These are phyloP conservation scores for Coregonus clupeaformis DNA, from an alignment of 2,113 vertebrate species.

Conservation along the genomic window DNA sequence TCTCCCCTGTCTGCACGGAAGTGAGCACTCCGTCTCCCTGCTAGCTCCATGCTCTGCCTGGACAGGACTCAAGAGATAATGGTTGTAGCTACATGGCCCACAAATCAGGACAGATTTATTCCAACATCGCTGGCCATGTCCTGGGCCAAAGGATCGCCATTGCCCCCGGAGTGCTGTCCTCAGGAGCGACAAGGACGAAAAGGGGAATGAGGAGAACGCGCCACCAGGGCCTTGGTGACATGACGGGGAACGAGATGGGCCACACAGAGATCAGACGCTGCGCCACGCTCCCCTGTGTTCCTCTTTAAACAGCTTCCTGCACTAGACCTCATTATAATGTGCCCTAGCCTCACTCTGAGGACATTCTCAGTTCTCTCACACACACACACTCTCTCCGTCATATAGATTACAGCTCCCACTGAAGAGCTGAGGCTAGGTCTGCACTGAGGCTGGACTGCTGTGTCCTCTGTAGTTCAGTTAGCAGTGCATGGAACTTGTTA, in stretches of 20 bases:
- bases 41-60: not conserved
- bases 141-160: conserved; percentile 25
- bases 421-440: not conserved
- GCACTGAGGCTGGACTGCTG: too few species aligned
- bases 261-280: not conserved
- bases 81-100: conserved; percentile 13
- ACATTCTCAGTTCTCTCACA: conserved; percentile 2
- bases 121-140: conserved; percentile 23
- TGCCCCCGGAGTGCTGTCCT: conserved; percentile 26
- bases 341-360: conserved; percentile 31
- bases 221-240: conserved; percentile 3
- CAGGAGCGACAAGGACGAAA: conserved; percentile 38
- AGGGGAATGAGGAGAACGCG: conserved; percentile 28
- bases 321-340: conserved; percentile 35
- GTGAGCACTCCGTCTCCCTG: not conserved
- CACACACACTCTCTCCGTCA: not conserved
- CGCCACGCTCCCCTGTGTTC: not conserved
- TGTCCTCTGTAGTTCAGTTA: too few species aligned
- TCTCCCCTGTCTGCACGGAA: not conserved
- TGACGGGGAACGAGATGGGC: not conserved
- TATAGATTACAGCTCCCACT: not conserved
- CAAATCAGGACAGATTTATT: conserved; percentile 33
- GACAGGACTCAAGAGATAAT: conserved; percentile 27
- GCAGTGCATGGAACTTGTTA: too few species aligned
- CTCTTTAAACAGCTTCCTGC: conserved; percentile 5